These are phyloP conservation scores for Disparrhopalites patrizii DNA, from an alignment of 2,888 invertebrate genomes.

Conservation along the genomic window DNA sequence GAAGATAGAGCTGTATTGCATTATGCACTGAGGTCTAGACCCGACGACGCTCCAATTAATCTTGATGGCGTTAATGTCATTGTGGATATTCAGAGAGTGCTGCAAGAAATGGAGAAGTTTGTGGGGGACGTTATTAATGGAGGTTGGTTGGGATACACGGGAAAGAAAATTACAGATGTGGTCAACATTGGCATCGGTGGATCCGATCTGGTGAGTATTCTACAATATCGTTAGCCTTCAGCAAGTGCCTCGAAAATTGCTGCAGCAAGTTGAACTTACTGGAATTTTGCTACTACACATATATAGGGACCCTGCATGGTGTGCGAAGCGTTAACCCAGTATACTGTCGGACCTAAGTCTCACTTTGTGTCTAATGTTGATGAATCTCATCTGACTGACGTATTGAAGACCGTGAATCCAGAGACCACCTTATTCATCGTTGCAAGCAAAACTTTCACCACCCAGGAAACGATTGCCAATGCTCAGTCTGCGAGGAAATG, in stretches of 20 bases:
- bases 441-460: constrained; percentile 98
- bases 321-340: constrained; percentile 93
- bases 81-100: constrained; percentile 84
- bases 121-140: constrained; percentile 63
- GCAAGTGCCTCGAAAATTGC: not conserved
- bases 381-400: constrained; percentile 95
- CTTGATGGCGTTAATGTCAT: constrained; percentile 87
- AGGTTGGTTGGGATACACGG: constrained; percentile 71
- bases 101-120: constrained; percentile 93
- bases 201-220: constrained; percentile 81
- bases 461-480: constrained; percentile 98
- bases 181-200: constrained; percentile 99
- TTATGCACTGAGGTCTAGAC: constrained; percentile 83
- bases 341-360: constrained; percentile 74
- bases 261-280: not conserved
- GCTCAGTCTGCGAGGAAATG: constrained; percentile 96
- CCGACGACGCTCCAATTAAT: constrained; percentile 66
- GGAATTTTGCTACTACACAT: constrained; percentile 4
- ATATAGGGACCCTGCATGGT: constrained; percentile 92
- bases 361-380: constrained; percentile 99
- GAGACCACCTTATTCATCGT: constrained; percentile 97
- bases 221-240: not conserved
- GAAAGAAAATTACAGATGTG: constrained; percentile 91
- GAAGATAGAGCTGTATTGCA: constrained; percentile 95
- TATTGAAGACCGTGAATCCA: constrained; percentile 79